A percentile compares a stretch with the other conserved stretches of the same genome.
These are phyloP conservation scores for Aphelenchoides avenae DNA, from an alignment of 1,140 invertebrate species.

Conservation along the genomic window DNA sequence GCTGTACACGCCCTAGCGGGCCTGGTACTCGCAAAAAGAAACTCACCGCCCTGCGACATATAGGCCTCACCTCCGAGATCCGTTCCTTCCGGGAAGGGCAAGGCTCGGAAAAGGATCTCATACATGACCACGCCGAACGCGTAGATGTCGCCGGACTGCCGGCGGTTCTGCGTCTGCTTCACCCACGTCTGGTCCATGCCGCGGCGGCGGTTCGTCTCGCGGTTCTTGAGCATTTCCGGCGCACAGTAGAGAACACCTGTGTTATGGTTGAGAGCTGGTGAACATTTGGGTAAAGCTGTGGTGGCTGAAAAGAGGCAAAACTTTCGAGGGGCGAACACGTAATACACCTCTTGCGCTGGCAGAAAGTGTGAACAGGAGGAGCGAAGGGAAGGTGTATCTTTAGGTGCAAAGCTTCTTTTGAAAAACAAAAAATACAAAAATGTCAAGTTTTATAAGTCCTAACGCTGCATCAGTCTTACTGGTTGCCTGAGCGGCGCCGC, in stretches of 20 bases:
- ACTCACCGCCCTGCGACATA: no score
- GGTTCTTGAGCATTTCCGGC: constrained; percentile 37
- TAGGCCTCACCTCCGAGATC: no score
- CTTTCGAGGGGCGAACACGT: no score
- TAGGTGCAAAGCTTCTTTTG: not conserved
- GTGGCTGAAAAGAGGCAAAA: no score
- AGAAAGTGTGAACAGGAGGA: not conserved
- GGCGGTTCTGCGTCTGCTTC: constrained; percentile 45
- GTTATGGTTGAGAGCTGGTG: no score
- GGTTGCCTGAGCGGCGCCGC: constrained; percentile 45
- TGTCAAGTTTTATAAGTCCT: not conserved
- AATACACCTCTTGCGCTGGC: not conserved
- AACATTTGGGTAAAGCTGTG: no score
- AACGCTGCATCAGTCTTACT: constrained; percentile 23
- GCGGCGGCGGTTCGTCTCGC: constrained; percentile 33
- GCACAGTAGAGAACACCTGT: constrained; percentile 20
- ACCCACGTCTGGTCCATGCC: constrained; percentile 49
- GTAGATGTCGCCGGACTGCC: constrained; percentile 56
- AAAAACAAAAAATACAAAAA: constrained; percentile 8
- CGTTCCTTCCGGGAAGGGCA: constrained; percentile 50
- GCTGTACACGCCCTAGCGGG: no score
- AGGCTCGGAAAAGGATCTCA: constrained; percentile 52
- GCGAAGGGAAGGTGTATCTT: not conserved
- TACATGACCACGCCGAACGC: constrained; percentile 58
- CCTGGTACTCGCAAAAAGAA: no score